phyloP scores from a whole-genome alignment of 2,113 vertebrate genomes.

The Nothocercus nigrocapillus region DNA sequence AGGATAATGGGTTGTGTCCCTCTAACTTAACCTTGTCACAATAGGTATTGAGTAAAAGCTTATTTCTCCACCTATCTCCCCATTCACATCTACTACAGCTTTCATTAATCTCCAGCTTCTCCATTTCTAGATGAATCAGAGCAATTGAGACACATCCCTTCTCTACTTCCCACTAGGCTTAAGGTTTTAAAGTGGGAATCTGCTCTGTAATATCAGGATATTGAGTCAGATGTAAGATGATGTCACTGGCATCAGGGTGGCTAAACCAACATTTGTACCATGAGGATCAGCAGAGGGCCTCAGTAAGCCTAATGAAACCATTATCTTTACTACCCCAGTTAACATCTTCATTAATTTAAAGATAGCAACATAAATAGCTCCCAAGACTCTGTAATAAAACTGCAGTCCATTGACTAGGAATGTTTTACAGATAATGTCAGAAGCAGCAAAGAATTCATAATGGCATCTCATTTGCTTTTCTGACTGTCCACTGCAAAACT shows the following conservation, averaged over 20 bases:
- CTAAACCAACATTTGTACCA: neutral
- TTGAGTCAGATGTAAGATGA: neutral
- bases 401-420: neutral
- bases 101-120: constrained; percentile 1
- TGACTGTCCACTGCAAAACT: neutral
- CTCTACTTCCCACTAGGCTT: neutral
- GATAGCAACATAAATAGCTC: constrained; percentile 1
- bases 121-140: neutral
- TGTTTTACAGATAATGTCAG: neutral
- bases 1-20: neutral
- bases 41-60: neutral
- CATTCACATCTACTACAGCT: neutral
- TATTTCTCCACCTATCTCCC: neutral
- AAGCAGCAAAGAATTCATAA: neutral
- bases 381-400: constrained; percentile 21
- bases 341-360: constrained; percentile 56
- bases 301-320: neutral
- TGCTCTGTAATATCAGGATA: neutral
- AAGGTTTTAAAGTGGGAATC: neutral
- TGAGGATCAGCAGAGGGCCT: neutral
- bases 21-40: neutral
- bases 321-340: constrained; percentile 31
- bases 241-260: neutral
- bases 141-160: neutral
- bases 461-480: neutral